Conservation (phyloP, 2,113 vertebrate species). For the Alces alces region DNA sequence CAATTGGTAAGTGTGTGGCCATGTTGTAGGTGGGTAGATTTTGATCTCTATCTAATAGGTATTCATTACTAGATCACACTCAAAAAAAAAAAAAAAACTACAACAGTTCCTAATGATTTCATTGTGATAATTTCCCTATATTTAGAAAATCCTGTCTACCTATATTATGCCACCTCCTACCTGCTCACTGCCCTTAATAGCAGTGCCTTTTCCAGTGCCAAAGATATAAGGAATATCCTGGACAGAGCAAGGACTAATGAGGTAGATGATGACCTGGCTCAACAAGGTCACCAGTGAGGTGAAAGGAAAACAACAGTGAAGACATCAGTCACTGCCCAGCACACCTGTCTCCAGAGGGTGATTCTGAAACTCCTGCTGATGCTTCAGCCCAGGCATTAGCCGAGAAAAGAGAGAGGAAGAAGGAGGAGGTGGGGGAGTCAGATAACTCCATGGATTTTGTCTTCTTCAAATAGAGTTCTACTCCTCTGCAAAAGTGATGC, state of each 20-base stretch:
- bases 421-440: constrained; percentile 94
- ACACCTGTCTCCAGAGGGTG: constrained; percentile 69
- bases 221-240: constrained; percentile 91
- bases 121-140: not conserved
- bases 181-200: constrained; percentile 86
- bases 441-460: constrained; percentile 93
- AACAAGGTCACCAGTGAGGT: constrained; percentile 90
- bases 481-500: constrained; percentile 54
- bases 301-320: constrained; percentile 88
- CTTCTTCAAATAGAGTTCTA: constrained; percentile 87
- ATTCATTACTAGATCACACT: not conserved
- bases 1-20: not conserved
- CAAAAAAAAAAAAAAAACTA: not conserved
- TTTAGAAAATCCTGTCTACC: not conserved
- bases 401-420: constrained; percentile 90
- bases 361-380: constrained; percentile 82
- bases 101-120: not conserved
- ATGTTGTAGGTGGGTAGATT: not conserved
- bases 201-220: constrained; percentile 81
- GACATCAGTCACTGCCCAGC: constrained; percentile 88
- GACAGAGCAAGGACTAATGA: constrained; percentile 92
- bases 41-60: not conserved
- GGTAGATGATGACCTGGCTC: constrained; percentile 82
- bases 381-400: constrained; percentile 79
- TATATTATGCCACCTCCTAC: constrained; percentile 90